phyloP scores from a whole-genome alignment of 2,797 vertebrate genomes.

The Scyliorhinus canicula region DNA sequence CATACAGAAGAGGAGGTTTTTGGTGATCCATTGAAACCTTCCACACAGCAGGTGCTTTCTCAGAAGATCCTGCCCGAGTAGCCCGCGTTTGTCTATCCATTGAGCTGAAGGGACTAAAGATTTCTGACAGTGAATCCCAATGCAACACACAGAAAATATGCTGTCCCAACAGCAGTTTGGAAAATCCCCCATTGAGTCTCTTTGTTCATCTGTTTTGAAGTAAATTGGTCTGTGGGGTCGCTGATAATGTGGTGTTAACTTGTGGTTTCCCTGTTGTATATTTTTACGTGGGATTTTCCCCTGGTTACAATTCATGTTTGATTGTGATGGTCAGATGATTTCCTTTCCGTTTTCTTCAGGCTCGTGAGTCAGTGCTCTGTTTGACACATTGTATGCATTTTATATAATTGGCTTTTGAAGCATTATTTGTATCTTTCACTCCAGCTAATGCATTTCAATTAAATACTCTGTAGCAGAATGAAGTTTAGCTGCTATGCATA shows the following conservation, averaged over 20 bases:
- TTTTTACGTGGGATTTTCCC: background rate
- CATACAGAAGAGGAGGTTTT: background rate
- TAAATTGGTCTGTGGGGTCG: background rate
- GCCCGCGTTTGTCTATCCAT: background rate
- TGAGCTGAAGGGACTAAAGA: background rate
- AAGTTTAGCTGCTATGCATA: background rate
- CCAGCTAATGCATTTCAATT: background rate
- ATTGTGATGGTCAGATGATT: background rate
- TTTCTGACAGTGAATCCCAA: background rate
- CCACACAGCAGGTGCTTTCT: background rate
- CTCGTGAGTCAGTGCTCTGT: background rate
- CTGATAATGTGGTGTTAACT: background rate
- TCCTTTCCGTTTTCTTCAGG: background rate
- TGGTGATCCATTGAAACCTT: background rate
- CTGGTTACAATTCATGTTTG: background rate
- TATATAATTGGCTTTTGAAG: background rate
- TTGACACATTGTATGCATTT: background rate
- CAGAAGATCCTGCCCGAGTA: background rate
- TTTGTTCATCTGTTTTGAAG: background rate
- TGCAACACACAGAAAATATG: background rate
- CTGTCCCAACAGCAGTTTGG: background rate
- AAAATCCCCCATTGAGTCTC: background rate
- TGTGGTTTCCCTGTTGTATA: background rate
- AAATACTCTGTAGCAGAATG: background rate
- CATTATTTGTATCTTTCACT: background rate